Base-by-base conservation (phyloP, 1,140 invertebrate genomes). In the Aphelinus atriplicis region DNA sequence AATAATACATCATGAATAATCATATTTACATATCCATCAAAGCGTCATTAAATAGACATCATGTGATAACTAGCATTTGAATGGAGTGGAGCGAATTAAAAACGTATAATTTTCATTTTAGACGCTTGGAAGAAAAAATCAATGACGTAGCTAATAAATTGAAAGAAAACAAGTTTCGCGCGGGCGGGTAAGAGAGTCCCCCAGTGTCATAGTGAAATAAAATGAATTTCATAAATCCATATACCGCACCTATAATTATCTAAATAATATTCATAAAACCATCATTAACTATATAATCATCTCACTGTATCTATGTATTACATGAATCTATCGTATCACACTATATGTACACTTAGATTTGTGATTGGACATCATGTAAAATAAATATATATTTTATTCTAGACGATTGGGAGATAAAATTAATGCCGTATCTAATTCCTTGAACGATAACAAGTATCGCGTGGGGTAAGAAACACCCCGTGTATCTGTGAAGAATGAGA, bases 121-220 rank as follows among this genome's bases (percentile, higher is more conserved):
- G 75, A 77, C 75, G 70, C 71, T 72, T 77, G 71, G 75, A 73
- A 73, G 75, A 77, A 61, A 77, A 77, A 77, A 72, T 77, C 71
- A 77, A 73, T 73, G 75, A 70, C 56, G 66, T 77, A 73, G 70
- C 75, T 73, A 77, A 77, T 69, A 63, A 65, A 73, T 77, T 77
- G 75, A 77, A 77, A 77, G 75, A 77, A 73, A 68, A 77, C 66
- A 77, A 77, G 71, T 77, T 73, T 77, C 75, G 75, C 66, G 75
- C 67, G 66, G 75, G 75, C 75, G 75, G 75, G 75, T 77, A 77
- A 77, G 75, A 72, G 55, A 73, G 45, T 73, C 53, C 75, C 71
- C 71, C 57, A 61, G 58, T 77, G 56, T 73, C 69, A 50, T 71
- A 77, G 75, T 76, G 69, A 76, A 71, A 71, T 75, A 65, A 75